phyloP scores from a whole-genome alignment of 53 echinoderm and acorn worm genomes.

The Antedon mediterranea region DNA sequence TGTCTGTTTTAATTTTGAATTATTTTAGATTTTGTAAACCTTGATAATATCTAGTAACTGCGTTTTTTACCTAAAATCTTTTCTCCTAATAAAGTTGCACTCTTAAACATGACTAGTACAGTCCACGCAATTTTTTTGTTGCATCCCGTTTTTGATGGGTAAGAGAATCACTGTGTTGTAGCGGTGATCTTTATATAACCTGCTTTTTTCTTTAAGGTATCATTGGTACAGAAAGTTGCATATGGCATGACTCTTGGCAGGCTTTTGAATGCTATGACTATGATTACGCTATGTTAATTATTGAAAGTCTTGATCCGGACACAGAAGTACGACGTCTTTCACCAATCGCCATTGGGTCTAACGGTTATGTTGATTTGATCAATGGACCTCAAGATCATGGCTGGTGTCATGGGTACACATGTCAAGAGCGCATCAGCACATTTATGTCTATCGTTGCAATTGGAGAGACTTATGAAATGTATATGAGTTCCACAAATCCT shows the following conservation, averaged over 20 bases:
- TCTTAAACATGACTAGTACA: no score
- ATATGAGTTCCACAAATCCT: conserved; percentile 89
- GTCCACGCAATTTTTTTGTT: no score
- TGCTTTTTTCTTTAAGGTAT: conserved; percentile 39
- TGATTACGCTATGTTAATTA: conserved; percentile 71
- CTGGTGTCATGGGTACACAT: conserved; percentile 87
- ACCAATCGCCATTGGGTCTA: conserved; percentile 51
- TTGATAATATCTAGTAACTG: no score
- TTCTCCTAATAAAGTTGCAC: no score
- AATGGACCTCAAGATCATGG: conserved; percentile 88
- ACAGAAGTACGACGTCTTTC: conserved; percentile 64
- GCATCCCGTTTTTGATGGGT: neutral
- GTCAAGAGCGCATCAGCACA: conserved; percentile 49
- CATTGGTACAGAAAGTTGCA: conserved; percentile 44
- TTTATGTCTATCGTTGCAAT: conserved; percentile 62
- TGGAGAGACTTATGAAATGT: conserved; percentile 45
- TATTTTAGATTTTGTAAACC: no score
- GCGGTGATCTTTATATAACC: neutral
- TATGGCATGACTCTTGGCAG: conserved; percentile 37
- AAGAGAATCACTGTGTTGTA: neutral
- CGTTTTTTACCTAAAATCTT: no score
- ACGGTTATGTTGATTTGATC: conserved; percentile 66
- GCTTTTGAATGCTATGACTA: conserved; percentile 65
- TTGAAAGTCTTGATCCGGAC: conserved; percentile 89
- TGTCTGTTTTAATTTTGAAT: no score